Base-by-base conservation (phyloP, 2,797 vertebrate genomes). In the Ctenopoma multispine region DNA sequence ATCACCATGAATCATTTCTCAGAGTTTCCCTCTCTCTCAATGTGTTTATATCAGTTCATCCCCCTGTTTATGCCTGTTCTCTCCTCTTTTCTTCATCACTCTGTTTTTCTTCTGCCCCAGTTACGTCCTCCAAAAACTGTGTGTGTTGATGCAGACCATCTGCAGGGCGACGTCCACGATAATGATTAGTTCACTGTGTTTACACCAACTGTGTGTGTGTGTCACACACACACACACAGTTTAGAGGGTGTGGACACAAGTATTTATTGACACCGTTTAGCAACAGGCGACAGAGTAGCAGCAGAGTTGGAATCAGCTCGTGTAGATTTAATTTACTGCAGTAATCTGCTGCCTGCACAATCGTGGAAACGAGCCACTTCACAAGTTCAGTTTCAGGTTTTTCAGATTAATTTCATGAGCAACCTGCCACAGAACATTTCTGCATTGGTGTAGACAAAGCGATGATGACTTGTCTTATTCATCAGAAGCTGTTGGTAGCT, bases 131-230 rank as follows among this genome's bases (percentile, higher is more conserved):
- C 47, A 55, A 34, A 48, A 21, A 69, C 11, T 68, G 40, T 63
- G 61, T 69, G 44, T 63, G 61, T 41, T 77, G 69, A 83, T 79
- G 68, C 6, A 21, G 40, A 56, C 72, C 88, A 90, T 90, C 83
- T 88, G 83, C 59, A 38, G 77, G 79, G 47, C 54, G 64, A 34
- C 17, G 63, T 75, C 23, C 62, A 44, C 20, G 23, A 61, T 53
- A 69, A 83, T 71, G 77, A 85, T 78, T 57, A 85, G 62, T 69
- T 72, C 75, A 71, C 63, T 18, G 47, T 58, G 72, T 78, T 84
- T 64, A 79, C 66, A 72, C 46, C 21, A 6, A 24, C 5, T 20
- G 41, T 29, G 51, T 36, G 51, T 36, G 41, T 40, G 31, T 31
- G 12, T 11, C 7, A 54, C 46, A 56, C 38, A 38, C 43, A 34